Percentiles rank a stretch among this genome's conserved stretches.
These are phyloP conservation scores for Coremacera marginata DNA, from an alignment of 2,888 invertebrate genomes.

Conservation along the genomic window DNA sequence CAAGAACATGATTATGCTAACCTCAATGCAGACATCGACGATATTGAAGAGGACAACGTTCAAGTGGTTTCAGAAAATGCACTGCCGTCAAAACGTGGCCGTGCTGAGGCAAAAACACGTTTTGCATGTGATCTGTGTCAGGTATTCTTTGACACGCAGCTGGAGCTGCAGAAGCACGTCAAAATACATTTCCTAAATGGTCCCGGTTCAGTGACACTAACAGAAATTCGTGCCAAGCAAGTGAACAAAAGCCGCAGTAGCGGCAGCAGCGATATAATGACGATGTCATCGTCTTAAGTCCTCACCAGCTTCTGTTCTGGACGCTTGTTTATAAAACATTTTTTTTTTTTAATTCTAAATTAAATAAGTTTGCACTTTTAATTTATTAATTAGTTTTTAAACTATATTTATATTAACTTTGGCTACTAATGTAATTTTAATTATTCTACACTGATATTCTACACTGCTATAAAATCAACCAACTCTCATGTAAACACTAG, in stretches of 20 bases:
- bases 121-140: slow-evolving; percentile 69
- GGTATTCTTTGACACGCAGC: slow-evolving; percentile 66
- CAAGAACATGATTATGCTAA: not conserved
- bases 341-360: not conserved
- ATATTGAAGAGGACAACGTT: not conserved
- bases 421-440: not conserved
- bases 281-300: slow-evolving; percentile 47
- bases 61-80: not conserved
- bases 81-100: slow-evolving; percentile 33
- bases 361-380: not conserved
- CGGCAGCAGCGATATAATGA: slow-evolving; percentile 48
- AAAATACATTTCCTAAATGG: slow-evolving; percentile 69
- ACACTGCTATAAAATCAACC: no score
- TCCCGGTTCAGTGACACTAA: slow-evolving; percentile 61
- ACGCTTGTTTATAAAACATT: not conserved
- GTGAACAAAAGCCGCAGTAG: slow-evolving; percentile 50
- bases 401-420: not conserved
- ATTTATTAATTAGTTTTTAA: slow-evolving; percentile 5
- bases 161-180: slow-evolving; percentile 67
- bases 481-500: no score
- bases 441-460: no score
- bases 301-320: not conserved
- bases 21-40: not conserved
- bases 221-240: slow-evolving; percentile 54
- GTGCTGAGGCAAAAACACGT: slow-evolving; percentile 51